Evolutionary conservation across 64 coral and sea anemone species (phyloP), one percentile per base, ranked within the genome.

Genomic region (Anthopleura sola): DNA sequence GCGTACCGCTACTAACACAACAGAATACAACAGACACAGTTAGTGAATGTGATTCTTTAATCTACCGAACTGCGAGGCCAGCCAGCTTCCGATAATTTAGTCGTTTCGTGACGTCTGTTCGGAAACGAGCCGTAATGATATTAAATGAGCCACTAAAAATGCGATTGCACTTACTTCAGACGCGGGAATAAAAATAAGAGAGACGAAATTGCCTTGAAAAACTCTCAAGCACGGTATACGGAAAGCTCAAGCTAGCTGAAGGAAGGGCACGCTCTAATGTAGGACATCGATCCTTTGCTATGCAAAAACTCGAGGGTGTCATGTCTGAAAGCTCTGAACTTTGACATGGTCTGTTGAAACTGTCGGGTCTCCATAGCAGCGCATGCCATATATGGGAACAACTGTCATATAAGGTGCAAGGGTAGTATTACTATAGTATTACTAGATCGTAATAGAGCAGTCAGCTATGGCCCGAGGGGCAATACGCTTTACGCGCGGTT

Each of bases 321-420:
- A 96, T 93, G 94, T 97, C 94, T 97, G 94, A 92, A 97, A 92
- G 85, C 82, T 84, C 94, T 97, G 94, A 97, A 97, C 94, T 97
- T 93, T 97, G 94, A 97, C 94, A 97, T 97, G 91, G 90, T 92
- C 87, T 97, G 94, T 97, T 97, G 91, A 86, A 97, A 90, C 87
- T 97, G 94, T 97, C 94, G 87, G 87, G 94, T 97, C 85, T 86
- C 94, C 94, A 20, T 97, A 77, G 94, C 55, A 86, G 87, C 94
- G 66, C 55, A 75, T 90, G 84, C 94, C 90, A 97, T 97, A 97
- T 97, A 97, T 92, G 94, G 94, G 50, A 20, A 44, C 80, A 82
- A 82, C 85, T 92, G 94, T 97, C 94, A 97, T 93, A 89, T 83
- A 76, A 89, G 90, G 94, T 83, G 86, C 79, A 93, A 92, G 94